A percentile compares a stretch with the other conserved stretches of the same genome.
Conservation (phyloP, 2,797 vertebrate species). For the Glyptemys insculpta region DNA sequence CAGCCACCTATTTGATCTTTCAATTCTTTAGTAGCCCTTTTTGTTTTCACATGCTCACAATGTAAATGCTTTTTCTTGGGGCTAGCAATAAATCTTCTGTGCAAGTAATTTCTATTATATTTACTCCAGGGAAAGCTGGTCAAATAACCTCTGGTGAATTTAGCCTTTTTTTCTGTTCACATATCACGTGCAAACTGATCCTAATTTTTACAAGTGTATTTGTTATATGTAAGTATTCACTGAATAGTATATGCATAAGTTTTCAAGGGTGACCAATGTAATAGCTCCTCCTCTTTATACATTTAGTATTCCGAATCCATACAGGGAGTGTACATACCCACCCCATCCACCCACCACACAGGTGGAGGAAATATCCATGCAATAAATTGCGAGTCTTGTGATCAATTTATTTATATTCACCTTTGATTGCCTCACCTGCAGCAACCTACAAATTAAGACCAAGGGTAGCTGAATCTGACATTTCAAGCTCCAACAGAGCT, state of each 20-base stretch:
- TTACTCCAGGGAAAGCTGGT: not conserved
- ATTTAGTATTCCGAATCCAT: not conserved
- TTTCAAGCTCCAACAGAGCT: not conserved
- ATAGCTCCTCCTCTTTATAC: not conserved
- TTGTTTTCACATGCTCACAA: not conserved
- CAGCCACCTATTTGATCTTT: rapidly evolving
- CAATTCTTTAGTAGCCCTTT: not conserved
- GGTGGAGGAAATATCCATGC: not conserved
- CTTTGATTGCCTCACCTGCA: conserved; percentile 36
- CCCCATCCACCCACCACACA: not conserved
- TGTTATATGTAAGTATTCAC: not conserved
- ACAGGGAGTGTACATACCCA: not conserved
- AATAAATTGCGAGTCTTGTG: not conserved
- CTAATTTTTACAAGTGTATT: not conserved
- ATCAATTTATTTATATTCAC: conserved; percentile 45
- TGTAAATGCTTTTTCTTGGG: not conserved
- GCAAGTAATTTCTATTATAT: not conserved
- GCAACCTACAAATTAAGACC: not conserved
- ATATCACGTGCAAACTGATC: not conserved
- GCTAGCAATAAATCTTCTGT: not conserved
- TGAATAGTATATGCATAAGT: not conserved
- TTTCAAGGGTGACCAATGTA: not conserved
- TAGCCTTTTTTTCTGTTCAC: not conserved
- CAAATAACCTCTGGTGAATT: not conserved
- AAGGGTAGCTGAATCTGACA: not conserved